phyloP scores from a whole-genome alignment of 2,797 vertebrate species.

The Poecilia picta region DNA sequence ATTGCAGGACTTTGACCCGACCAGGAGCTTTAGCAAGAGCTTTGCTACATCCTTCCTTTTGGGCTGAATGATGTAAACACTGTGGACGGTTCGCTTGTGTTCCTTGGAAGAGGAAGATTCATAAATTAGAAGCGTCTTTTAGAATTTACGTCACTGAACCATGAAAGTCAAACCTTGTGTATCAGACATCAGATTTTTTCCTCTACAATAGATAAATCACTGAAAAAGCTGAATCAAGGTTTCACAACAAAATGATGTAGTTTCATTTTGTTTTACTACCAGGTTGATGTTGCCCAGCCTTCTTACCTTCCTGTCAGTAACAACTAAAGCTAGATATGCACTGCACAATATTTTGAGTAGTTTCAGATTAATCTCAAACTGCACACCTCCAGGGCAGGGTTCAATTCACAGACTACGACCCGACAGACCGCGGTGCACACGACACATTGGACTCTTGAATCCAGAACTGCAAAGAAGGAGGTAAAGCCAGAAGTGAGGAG shows the following conservation, averaged over 20 bases:
- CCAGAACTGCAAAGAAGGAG: too few species aligned
- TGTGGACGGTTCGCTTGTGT: conserved; percentile 64
- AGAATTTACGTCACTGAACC: background rate
- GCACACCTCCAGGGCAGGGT: too few species aligned
- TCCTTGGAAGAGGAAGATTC: conserved; percentile 34
- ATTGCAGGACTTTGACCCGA: conserved; percentile 41
- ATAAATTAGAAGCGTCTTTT: background rate
- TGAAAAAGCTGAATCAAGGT: background rate
- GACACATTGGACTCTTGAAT: too few species aligned
- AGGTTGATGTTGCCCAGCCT: too few species aligned
- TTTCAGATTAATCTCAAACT: too few species aligned
- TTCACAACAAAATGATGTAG: background rate
- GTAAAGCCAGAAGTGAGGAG: too few species aligned
- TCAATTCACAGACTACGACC: too few species aligned
- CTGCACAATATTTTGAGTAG: too few species aligned
- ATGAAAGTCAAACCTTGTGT: background rate
- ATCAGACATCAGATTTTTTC: background rate
- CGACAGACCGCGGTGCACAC: too few species aligned
- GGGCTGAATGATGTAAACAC: conserved; percentile 77
- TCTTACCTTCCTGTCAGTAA: too few species aligned
- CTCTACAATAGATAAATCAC: background rate
- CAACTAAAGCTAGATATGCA: too few species aligned
- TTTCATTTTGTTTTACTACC: too few species aligned
- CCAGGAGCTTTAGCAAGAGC: conserved; percentile 69
- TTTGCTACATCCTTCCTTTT: conserved; percentile 72